Conservation (phyloP, 2,888 invertebrate species). For the Malthinus flaveolus region DNA sequence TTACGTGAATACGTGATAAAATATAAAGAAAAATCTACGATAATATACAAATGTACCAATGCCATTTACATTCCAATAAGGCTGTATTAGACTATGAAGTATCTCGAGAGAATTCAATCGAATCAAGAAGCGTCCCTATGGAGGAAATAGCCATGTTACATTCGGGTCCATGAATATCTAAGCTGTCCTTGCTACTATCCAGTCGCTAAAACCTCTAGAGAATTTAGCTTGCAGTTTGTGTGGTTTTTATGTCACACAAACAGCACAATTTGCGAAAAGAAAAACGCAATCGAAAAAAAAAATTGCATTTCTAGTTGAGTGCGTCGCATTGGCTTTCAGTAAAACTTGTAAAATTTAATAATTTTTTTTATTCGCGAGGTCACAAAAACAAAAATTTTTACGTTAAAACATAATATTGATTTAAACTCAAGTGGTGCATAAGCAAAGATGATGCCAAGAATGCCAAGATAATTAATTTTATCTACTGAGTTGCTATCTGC, state of each 20-base stretch:
- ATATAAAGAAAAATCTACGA: slow-evolving; percentile 13
- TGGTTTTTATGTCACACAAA: slow-evolving; percentile 24
- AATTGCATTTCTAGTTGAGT: neutral
- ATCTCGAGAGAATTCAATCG: slow-evolving; percentile 41
- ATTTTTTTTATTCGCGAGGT: too few species aligned
- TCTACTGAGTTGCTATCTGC: too few species aligned
- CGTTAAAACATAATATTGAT: too few species aligned
- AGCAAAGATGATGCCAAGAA: too few species aligned
- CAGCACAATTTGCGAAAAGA: slow-evolving; percentile 22
- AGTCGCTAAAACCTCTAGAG: slow-evolving; percentile 37
- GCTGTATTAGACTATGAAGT: slow-evolving; percentile 28
- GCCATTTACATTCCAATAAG: slow-evolving; percentile 28
- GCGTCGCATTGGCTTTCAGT: too few species aligned
- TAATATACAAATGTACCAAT: slow-evolving; percentile 22
- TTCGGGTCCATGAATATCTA: slow-evolving; percentile 43
- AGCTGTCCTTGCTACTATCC: slow-evolving; percentile 35
- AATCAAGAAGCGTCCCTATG: slow-evolving; percentile 42
- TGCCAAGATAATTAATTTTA: too few species aligned
- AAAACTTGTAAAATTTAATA: too few species aligned
- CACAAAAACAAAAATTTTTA: too few species aligned
- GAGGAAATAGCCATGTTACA: slow-evolving; percentile 42
- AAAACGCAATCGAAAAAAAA: slow-evolving; percentile 11
- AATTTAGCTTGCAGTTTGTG: slow-evolving; percentile 37
- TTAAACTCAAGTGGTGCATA: too few species aligned
- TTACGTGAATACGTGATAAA: slow-evolving; percentile 15